phyloP scores from a whole-genome alignment of 2,113 vertebrate species.

The Anguilla rostrata region DNA sequence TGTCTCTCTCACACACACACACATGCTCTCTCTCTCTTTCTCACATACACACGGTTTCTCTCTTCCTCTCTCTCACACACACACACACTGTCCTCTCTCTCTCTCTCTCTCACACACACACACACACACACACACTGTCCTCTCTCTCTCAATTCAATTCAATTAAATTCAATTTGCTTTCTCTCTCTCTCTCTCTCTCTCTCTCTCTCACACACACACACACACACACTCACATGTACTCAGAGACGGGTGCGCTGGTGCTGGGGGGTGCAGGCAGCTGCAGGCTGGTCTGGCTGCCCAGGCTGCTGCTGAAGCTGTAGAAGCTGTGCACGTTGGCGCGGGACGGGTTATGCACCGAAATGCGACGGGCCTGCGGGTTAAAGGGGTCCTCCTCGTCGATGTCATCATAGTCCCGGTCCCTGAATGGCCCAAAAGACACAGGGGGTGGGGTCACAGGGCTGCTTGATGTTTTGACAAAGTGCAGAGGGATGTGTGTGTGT shows the following conservation, averaged over 20 bases:
- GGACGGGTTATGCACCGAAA: constrained; percentile 72
- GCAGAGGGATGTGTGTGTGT: not conserved
- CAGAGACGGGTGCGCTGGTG: constrained; percentile 81
- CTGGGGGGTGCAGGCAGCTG: constrained; percentile 77
- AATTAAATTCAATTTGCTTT: too few relatives aligned
- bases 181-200: not conserved
- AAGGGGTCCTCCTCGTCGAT: constrained; percentile 93
- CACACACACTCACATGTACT: constrained; percentile 85
- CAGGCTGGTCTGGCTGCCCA: constrained; percentile 88
- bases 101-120: too few relatives aligned
- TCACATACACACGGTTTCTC: too few relatives aligned
- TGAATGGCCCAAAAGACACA: constrained; percentile 41
- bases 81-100: constrained; percentile 13
- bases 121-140: too few relatives aligned
- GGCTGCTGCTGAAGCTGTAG: constrained; percentile 92
- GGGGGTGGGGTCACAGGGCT: not conserved
- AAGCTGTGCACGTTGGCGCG: constrained; percentile 88
- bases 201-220: not conserved
- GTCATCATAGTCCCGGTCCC: constrained; percentile 85
- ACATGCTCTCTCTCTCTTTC: too few relatives aligned
- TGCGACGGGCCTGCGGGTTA: constrained; percentile 82
- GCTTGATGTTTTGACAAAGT: not conserved
- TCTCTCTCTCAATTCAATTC: too few relatives aligned
- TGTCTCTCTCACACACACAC: too few relatives aligned
- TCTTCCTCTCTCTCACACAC: too few relatives aligned